phyloP scores from a whole-genome alignment of 2,113 vertebrate species.

The Otolemur garnettii region DNA sequence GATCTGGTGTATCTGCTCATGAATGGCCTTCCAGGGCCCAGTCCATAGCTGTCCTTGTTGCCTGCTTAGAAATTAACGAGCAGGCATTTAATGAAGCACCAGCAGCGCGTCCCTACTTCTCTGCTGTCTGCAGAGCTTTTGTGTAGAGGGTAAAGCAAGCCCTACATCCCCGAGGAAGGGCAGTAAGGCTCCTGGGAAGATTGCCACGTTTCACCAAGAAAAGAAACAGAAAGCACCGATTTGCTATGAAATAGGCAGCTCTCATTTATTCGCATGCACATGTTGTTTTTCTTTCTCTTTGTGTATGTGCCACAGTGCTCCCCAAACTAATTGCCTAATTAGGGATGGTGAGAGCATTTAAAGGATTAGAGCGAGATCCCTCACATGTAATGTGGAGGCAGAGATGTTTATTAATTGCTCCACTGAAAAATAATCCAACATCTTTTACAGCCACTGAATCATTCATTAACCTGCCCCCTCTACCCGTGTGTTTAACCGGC shows the following conservation, averaged over 20 bases:
- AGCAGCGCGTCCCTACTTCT: not conserved
- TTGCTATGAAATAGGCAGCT: conserved; percentile 22
- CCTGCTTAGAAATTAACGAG: not conserved
- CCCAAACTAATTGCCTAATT: conserved; percentile 81
- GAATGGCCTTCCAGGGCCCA: not conserved
- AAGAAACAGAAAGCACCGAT: not conserved
- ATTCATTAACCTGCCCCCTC: conserved; percentile 59
- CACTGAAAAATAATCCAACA: conserved; percentile 48
- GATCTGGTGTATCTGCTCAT: not conserved
- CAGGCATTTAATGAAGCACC: not conserved
- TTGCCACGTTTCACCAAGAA: not conserved
- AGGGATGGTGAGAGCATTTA: conserved; percentile 77
- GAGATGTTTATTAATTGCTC: conserved; percentile 76
- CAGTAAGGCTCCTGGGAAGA: not conserved
- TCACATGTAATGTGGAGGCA: conserved; percentile 68
- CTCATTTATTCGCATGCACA: conserved; percentile 22
- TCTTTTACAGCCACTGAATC: conserved; percentile 40
- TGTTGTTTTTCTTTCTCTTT: conserved; percentile 72
- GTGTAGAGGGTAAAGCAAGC: not conserved
- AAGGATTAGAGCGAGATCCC: conserved; percentile 78
- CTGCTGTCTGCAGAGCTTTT: not conserved
- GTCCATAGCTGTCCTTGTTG: not conserved
- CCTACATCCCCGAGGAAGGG: not conserved
- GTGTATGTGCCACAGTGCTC: conserved; percentile 62
- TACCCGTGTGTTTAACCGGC: conserved; percentile 50